Conservation (phyloP, 2,113 vertebrate genomes). For the Lepus timidus region DNA sequence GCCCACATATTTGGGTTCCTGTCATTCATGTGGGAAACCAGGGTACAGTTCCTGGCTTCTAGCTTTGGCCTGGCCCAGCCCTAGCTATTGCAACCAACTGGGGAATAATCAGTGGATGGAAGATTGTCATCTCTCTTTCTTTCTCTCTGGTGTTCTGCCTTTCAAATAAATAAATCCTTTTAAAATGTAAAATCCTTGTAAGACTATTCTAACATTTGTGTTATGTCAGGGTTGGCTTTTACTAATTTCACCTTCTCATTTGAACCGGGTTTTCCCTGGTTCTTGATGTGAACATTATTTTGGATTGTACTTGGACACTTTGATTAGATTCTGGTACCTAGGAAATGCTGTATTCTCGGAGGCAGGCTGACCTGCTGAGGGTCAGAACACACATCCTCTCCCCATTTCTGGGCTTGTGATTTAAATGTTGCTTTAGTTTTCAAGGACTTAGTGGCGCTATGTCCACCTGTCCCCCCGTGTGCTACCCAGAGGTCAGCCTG, state of each 20-base stretch:
- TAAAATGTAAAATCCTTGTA: not conserved
- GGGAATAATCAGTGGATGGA: no score
- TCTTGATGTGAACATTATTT: not conserved
- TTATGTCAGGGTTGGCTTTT: not conserved
- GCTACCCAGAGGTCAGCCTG: not conserved
- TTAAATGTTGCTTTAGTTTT: not conserved
- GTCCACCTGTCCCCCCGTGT: not conserved
- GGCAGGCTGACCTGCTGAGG: not conserved
- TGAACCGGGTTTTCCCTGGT: not conserved
- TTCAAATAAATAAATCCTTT: no score
- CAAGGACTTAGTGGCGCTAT: not conserved
- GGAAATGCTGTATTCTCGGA: not conserved
- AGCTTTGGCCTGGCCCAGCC: no score
- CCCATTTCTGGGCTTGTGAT: not conserved
- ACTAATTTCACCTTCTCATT: conserved; percentile 2
- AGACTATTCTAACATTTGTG: not conserved
- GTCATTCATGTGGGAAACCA: no score
- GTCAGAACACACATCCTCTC: not conserved
- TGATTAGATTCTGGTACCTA: not conserved
- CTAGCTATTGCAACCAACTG: no score
- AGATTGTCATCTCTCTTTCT: no score
- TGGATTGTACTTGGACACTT: not conserved
- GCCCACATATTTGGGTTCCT: no score
- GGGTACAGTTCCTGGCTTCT: no score
- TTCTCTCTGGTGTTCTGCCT: no score